Conservation (phyloP, 2,113 vertebrate genomes). For the Ammospiza caudacuta region DNA sequence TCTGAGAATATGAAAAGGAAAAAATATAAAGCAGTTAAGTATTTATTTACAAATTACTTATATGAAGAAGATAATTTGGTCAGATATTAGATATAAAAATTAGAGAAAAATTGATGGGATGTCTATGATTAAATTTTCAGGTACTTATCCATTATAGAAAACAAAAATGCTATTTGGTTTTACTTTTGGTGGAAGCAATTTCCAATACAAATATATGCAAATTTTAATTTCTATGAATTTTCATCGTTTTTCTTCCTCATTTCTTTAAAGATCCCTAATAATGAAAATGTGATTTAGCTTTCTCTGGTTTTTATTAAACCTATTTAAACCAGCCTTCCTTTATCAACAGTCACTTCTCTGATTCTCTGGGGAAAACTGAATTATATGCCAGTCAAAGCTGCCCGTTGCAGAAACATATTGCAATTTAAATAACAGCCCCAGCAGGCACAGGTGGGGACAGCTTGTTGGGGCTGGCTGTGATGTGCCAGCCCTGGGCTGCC, state of each 20-base stretch:
- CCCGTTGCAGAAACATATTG: not conserved
- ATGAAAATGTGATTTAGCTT: conserved; percentile 26
- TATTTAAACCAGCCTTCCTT: conserved; percentile 38
- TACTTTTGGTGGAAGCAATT: not conserved
- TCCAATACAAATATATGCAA: not conserved
- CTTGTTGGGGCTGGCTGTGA: not conserved
- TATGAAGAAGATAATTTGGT: not conserved
- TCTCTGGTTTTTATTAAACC: conserved; percentile 46
- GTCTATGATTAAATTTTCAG: not conserved
- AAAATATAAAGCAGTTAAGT: not conserved
- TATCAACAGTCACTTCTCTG: conserved; percentile 15
- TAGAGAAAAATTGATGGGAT: not conserved
- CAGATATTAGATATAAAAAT: not conserved
- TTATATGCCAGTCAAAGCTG: conserved; percentile 26
- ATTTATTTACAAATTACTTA: not conserved
- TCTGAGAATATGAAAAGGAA: not conserved
- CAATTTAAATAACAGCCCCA: conserved; percentile 10
- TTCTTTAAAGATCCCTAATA: conserved; percentile 32
- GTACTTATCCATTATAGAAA: not conserved
- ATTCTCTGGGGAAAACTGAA: conserved; percentile 23
- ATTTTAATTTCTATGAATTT: not conserved
- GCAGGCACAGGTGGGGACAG: conserved; percentile 14
- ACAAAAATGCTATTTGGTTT: not conserved
- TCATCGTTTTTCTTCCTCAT: not conserved
- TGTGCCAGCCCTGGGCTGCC: not conserved